A percentile compares a stretch with the other conserved stretches of the same genome.
These are phyloP conservation scores for Neoitamus cyanurus DNA, from an alignment of 2,888 invertebrate species.

Conservation along the genomic window DNA sequence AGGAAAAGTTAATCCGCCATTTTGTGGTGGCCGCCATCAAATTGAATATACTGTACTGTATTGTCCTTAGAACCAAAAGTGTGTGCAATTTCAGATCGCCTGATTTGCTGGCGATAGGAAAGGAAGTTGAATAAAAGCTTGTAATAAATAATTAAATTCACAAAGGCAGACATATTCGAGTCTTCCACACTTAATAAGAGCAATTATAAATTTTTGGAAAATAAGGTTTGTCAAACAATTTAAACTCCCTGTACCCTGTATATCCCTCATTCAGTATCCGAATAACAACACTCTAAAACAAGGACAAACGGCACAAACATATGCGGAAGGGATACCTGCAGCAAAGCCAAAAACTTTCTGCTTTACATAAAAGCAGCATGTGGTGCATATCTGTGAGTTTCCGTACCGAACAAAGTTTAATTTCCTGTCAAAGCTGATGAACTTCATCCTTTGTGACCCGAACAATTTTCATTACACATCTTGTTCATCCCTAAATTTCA, in stretches of 20 bases:
- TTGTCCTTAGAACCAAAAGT: too few species aligned
- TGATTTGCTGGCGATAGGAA: too few species aligned
- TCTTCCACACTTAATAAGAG: too few species aligned
- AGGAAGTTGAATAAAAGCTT: too few species aligned
- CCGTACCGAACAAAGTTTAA: background rate
- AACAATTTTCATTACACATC: background rate
- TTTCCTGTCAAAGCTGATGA: background rate
- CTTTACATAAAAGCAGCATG: background rate
- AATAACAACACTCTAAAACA: background rate
- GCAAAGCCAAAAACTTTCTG: background rate
- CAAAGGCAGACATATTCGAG: too few species aligned
- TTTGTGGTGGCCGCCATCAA: too few species aligned
- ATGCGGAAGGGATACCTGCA: background rate
- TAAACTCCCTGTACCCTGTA: too few species aligned
- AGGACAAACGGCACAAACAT: background rate
- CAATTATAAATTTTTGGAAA: too few species aligned
- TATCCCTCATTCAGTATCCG: background rate
- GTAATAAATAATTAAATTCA: too few species aligned
- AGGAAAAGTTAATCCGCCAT: too few species aligned
- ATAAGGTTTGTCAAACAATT: background rate
- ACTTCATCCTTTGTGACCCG: background rate
- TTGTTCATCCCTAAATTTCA: background rate
- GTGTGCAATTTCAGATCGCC: too few species aligned
- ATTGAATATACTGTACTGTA: too few species aligned
- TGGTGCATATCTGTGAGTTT: background rate